Evolutionary conservation across 92 coral and sea anemone species (phyloP), one percentile per base, ranked within the genome.

Genomic region (Siderastrea siderea): DNA sequence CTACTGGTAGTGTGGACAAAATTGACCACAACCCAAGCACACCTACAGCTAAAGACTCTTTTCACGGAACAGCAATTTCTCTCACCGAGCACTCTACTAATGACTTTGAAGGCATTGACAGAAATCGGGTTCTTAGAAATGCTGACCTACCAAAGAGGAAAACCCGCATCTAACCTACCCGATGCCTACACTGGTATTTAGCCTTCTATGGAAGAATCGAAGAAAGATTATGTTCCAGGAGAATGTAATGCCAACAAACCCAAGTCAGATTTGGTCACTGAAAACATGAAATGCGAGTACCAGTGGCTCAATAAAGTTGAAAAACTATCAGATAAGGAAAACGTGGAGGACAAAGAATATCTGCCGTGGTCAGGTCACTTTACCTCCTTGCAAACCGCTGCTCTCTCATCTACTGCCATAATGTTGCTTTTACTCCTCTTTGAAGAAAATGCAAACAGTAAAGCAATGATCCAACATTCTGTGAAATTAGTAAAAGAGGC

Each of bases 1-100:
- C 88, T 26, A 86, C 90, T 59, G 94, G 80, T 64, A 71, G 74
- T 43, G 91, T 81, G 71, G 91, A 91, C 75, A 91, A 87, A 75
- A 91, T 91, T 12, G 94, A 91, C 62, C 94, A 91, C 81, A 83
- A 91, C 55, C 94, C 94, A 66, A 91, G 78, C 45, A 53, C 93
- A 19, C 82, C 82, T 10, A 90, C 93, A 61, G 90, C 93, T 3
- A 79, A 85, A 71, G 84, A 77, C 72, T 91, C 94, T 0, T 91
- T 87, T 38, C 91, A 91, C 61, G 84, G 94, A 9, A 91, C 91
- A 4, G 91, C 91, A 3, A 74, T 81, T 15, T 74, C 82, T 10
- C 43, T 75, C 11, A 84, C 89, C 46, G 65, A 74, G 26, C 89
- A 84, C 69, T 75, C 75, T 4, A 74, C 43, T 15, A 51, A 15